Evolutionary conservation across 2,888 invertebrate genomes (phyloP), one percentile per base, ranked within the genome.

Genomic region (Troides aeacus): DNA sequence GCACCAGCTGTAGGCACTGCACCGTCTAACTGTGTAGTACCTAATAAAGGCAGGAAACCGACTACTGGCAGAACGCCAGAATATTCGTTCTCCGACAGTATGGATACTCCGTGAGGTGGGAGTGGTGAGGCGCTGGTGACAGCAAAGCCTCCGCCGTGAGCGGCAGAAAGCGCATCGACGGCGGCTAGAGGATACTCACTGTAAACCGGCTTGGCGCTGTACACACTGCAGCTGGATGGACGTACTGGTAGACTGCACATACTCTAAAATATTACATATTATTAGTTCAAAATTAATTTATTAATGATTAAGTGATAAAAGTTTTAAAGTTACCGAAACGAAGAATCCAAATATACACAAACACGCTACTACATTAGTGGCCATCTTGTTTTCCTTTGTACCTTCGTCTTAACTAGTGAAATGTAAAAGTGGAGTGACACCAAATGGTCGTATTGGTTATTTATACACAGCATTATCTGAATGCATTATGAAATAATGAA

Each of bases 41-140:
- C 74, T 69, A 76, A 58, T 69, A 76, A 74, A 17, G 69, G 69
- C 36, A 76, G 71, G 59, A 77, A 72, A 21, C 80, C 81, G 0
- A 71, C 73, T 1, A 79, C 76, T 2, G 66, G 63, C 17, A 81
- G 30, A 2, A 74, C 69, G 0, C 81, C 80, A 57, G 79, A 78
- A 23, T 80, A 79, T 1, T 74, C 72, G 66, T 79, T 79, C 39
- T 80, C 81, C 46, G 80, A 77, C 1, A 75, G 39, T 5, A 62
- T 58, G n/a, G 62, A 62, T 10, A 68, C 62, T 7, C 68, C 68
- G 21, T 62, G 24, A 5, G 68, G 68, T 17, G 68, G 46, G 1
- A 42, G n/a, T 24, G 68, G 62, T 2, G 68, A 68, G 1, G 62
- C 46, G 46, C 68, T 68, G 46, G 46, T 58, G n/a, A 63, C 62